Conservation (phyloP, 2,888 invertebrate species). For the Acleris cristana region DNA sequence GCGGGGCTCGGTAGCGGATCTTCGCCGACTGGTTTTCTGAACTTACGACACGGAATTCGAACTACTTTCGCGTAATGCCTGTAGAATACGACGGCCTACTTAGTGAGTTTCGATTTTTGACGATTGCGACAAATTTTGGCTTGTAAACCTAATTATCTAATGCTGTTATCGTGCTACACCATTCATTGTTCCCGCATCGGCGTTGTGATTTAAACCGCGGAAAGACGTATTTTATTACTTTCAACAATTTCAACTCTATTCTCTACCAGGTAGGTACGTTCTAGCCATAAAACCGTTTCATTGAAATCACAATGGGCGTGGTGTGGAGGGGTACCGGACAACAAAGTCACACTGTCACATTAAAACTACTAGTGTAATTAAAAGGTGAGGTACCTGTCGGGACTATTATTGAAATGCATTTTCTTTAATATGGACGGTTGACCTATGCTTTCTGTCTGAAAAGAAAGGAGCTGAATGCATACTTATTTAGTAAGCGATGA, state of each 20-base stretch:
- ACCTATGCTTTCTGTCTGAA: no score
- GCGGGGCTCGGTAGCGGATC: constrained; percentile 64
- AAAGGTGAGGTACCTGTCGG: no score
- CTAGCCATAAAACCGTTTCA: background rate
- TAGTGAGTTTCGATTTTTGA: constrained; percentile 49
- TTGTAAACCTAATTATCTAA: constrained; percentile 14
- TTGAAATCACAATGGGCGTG: background rate
- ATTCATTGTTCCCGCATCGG: background rate
- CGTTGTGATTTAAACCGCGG: background rate
- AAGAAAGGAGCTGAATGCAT: no score
- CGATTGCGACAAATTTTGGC: constrained; percentile 1
- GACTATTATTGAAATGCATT: no score
- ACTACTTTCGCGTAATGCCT: constrained; percentile 82
- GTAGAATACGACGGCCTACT: constrained; percentile 71
- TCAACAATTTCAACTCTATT: background rate
- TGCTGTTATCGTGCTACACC: constrained; percentile 8
- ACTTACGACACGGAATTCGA: constrained; percentile 82
- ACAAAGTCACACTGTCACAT: no score
- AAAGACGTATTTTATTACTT: constrained; percentile 1
- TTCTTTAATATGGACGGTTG: no score
- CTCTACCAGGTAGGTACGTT: background rate
- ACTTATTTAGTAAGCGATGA: no score
- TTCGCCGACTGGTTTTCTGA: constrained; percentile 55
- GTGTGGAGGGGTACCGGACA: background rate
- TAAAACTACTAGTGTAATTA: no score